Evolutionary conservation across 1,140 invertebrate species (phyloP), one percentile per base, ranked within the genome.

Genomic region (Helicorthomorpha holstii): DNA sequence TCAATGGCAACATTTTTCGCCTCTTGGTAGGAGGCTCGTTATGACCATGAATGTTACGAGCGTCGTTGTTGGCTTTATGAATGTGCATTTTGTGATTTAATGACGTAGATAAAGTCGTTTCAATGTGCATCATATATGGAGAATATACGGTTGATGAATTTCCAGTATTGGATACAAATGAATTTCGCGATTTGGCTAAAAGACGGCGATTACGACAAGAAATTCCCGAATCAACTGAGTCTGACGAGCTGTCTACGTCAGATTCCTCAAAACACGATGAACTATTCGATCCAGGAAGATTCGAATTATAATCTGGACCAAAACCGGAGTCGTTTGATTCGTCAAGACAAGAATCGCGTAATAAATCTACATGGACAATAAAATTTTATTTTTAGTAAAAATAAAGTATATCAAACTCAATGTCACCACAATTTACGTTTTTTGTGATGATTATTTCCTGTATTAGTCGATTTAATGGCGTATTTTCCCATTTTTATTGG

Each of bases 311-410:
- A 10, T 52, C 51, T 3, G 26, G 10, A 7, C 27, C 51, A 27
- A 52, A 16, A 3, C 51, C 51, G 4, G 51, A 52, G 24, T 52
- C 51, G 25, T 38, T 52, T 2, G 51, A 52, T 16, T 52, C 51
- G 23, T 52, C 51, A 10, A 27, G 44, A 29, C 3, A 52, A 41
- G 44, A 7, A 34, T 34, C 29, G 7, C 29, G 29, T 34, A 34
- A 34, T n/a, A n/a, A n/a, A n/a, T n/a, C n/a, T n/a, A n/a, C n/a
- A n/a, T n/a, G n/a, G n/a, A n/a, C n/a, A n/a, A n/a, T n/a, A n/a
- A n/a, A n/a, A n/a, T n/a, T n/a, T n/a, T n/a, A n/a, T n/a, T n/a
- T n/a, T n/a, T n/a, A n/a, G n/a, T n/a, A n/a, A n/a, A n/a, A n/a
- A n/a, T n/a, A n/a, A n/a, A n/a, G n/a, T n/a, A n/a, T n/a, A n/a